Evolutionary conservation across 2,113 vertebrate species (phyloP).

Genomic region (Leptobrachium leishanense): DNA sequence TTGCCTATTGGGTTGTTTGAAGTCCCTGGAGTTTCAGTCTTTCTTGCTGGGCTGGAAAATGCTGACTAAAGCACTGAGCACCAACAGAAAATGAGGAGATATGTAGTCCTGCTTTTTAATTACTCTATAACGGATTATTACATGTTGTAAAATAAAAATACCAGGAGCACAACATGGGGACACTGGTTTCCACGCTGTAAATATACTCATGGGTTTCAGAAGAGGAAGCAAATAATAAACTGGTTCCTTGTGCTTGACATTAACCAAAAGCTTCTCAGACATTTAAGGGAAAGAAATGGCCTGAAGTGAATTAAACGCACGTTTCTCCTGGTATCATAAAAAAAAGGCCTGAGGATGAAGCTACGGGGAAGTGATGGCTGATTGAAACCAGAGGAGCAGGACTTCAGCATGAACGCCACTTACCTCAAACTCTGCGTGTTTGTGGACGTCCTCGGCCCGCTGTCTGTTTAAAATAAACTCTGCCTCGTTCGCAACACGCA

Average conservation of each 20-base stretch:
- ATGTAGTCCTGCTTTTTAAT: no score
- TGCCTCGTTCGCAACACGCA: constrained; percentile 95
- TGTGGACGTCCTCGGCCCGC: constrained; percentile 95
- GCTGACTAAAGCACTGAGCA: no score
- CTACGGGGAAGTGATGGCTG: constrained; percentile 48
- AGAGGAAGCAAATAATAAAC: constrained; percentile 54
- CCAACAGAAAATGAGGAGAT: no score
- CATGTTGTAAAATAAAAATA: no score
- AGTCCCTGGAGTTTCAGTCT: no score
- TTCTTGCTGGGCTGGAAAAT: no score
- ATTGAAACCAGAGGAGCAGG: constrained; percentile 56
- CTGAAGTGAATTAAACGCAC: constrained; percentile 53
- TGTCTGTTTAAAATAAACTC: constrained; percentile 98
- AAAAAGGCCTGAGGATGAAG: constrained; percentile 37
- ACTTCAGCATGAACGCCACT: constrained; percentile 45
- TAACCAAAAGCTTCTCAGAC: constrained; percentile 54
- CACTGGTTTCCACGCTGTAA: constrained; percentile 52
- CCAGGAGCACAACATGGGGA: background rate
- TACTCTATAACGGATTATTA: no score
- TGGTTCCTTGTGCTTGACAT: constrained; percentile 49
- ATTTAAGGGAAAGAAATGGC: background rate
- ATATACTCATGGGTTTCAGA: constrained; percentile 51
- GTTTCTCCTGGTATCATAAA: constrained; percentile 33
- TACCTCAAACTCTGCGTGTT: constrained; percentile 98
- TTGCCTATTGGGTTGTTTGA: no score